These are phyloP conservation scores for Eupeodes corollae DNA, from an alignment of 1,140 invertebrate species.

Conservation along the genomic window DNA sequence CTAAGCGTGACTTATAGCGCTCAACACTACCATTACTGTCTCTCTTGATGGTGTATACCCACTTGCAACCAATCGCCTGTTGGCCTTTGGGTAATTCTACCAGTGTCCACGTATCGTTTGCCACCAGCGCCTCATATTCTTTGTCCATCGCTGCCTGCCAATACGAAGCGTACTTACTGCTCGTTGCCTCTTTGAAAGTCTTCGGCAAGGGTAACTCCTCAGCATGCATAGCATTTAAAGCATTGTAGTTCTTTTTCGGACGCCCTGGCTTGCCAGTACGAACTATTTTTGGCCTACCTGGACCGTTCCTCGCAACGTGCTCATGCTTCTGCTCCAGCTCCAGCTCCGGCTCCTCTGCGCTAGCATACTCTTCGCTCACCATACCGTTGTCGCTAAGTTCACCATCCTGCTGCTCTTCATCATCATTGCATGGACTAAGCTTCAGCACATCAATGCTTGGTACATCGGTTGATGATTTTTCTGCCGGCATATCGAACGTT, in stretches of 20 bases:
- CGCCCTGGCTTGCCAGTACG: not conserved
- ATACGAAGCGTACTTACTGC: not conserved
- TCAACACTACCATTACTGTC: conserved; percentile 8
- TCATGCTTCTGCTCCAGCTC: too few relatives aligned
- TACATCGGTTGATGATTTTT: not conserved
- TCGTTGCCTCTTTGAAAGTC: not conserved
- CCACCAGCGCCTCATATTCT: conserved; percentile 3
- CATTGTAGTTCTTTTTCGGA: not conserved
- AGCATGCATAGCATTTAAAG: too few relatives aligned
- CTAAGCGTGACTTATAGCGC: conserved; percentile 32
- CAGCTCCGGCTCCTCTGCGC: not conserved
- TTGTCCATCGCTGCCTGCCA: conserved; percentile 7
- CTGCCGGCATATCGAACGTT: too few relatives aligned
- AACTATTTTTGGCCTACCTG: not conserved
- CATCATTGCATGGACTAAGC: not conserved
- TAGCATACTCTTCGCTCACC: not conserved
- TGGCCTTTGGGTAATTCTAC: conserved; percentile 4
- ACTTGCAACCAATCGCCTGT: conserved; percentile 8
- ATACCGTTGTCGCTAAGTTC: not conserved
- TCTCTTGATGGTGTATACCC: conserved; percentile 16
- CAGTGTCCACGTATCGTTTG: too few relatives aligned
- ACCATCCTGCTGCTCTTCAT: not conserved
- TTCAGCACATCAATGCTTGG: not conserved
- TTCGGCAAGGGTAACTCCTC: too few relatives aligned
- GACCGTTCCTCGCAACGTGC: too few relatives aligned